phyloP scores from a whole-genome alignment of 2,888 invertebrate genomes.

The Megamerina dolium region DNA sequence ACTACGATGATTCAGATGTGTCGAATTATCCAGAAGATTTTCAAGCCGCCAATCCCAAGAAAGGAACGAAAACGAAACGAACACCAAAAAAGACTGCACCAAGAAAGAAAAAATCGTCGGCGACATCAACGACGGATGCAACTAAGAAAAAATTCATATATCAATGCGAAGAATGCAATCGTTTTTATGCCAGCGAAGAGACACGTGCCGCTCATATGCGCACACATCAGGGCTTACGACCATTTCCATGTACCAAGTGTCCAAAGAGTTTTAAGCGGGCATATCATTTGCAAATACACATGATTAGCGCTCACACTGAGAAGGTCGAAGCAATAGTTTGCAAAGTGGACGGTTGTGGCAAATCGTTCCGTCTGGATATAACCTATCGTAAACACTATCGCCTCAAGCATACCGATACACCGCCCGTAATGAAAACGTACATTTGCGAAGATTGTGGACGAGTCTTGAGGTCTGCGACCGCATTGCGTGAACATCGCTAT shows the following conservation, averaged over 20 bases:
- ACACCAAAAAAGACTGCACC: too few relatives aligned
- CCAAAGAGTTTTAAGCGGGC: conserved; percentile 21
- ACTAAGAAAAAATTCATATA: too few relatives aligned
- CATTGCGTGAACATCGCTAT: conserved; percentile 26
- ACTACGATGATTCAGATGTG: too few relatives aligned
- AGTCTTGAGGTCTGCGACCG: conserved; percentile 21
- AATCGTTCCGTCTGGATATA: conserved; percentile 22
- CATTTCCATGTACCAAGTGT: conserved; percentile 23
- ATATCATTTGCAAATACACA: conserved; percentile 19
- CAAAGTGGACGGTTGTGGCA: conserved; percentile 24
- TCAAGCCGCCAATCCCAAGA: too few relatives aligned
- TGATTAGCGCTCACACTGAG: conserved; percentile 23
- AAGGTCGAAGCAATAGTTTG: conserved; percentile 23
- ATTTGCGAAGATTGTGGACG: too few relatives aligned
- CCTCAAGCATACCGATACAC: conserved; percentile 17
- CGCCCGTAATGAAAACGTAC: conserved; percentile 9
- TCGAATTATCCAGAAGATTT: too few relatives aligned
- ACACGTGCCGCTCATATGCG: too few relatives aligned
- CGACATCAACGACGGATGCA: too few relatives aligned
- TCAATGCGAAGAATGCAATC: too few relatives aligned
- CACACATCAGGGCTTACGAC: conserved; percentile 19
- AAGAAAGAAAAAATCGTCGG: too few relatives aligned
- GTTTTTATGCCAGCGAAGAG: conserved; percentile 21
- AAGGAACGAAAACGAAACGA: too few relatives aligned
- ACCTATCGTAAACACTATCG: conserved; percentile 24